Evolutionary conservation across 2,113 vertebrate genomes (phyloP).

Genomic region (Antennarius striatus): DNA sequence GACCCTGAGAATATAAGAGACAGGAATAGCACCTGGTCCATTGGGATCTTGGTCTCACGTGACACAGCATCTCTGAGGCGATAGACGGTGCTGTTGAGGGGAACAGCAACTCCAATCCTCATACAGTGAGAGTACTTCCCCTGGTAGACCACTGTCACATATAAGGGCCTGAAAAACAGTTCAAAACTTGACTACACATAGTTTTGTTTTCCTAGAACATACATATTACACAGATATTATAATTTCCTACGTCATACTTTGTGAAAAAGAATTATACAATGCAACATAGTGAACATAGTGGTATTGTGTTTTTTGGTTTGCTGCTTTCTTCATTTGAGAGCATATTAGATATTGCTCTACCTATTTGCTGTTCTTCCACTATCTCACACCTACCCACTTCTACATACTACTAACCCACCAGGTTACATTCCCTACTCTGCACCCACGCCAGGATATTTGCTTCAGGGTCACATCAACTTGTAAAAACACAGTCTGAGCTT

Average conservation of each 20-base stretch:
- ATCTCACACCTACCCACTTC: not conserved
- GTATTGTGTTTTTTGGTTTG: too few relatives aligned
- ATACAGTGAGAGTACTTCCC: constrained; percentile 98
- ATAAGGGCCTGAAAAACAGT: constrained; percentile 85
- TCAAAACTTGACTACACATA: not conserved
- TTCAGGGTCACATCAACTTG: constrained; percentile 1
- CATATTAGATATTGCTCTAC: too few relatives aligned
- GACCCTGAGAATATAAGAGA: constrained; percentile 45
- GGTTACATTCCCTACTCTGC: constrained; percentile 21
- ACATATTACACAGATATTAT: too few relatives aligned
- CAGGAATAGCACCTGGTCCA: constrained; percentile 87
- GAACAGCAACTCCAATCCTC: constrained; percentile 94
- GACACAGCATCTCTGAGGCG: constrained; percentile 93
- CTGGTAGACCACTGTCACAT: constrained; percentile 94
- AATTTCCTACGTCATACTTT: too few relatives aligned
- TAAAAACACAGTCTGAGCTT: not conserved
- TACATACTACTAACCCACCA: constrained; percentile 4
- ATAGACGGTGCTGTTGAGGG: constrained; percentile 89
- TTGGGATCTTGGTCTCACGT: constrained; percentile 94
- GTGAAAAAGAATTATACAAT: too few relatives aligned
- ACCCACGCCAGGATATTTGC: constrained; percentile 8
- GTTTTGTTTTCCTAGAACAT: too few relatives aligned
- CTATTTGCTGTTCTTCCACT: not conserved
- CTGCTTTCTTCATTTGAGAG: too few relatives aligned
- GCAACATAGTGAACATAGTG: too few relatives aligned